These are phyloP conservation scores for Riparia riparia DNA, from an alignment of 2,113 vertebrate genomes.

Conservation along the genomic window DNA sequence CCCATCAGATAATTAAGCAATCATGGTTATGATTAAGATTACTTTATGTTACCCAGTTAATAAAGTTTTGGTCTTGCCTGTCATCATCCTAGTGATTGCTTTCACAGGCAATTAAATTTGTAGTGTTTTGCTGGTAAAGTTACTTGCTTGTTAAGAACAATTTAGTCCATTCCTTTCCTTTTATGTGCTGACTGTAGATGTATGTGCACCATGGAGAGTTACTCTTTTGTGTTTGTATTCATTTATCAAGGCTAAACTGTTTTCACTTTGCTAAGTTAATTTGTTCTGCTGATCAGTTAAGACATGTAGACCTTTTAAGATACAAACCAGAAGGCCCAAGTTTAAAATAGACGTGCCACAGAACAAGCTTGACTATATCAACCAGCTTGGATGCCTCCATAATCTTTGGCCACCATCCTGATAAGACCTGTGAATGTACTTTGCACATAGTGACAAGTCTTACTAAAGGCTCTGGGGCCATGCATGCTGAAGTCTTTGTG, in stretches of 20 bases:
- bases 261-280: slow-evolving; percentile 37
- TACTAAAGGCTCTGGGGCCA: background rate
- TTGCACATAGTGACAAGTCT: background rate
- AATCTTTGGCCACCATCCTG: slow-evolving; percentile 59
- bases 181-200: background rate
- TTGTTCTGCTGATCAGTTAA: slow-evolving; percentile 51
- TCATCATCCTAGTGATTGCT: background rate
- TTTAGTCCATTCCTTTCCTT: background rate
- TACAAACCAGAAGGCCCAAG: slow-evolving; percentile 53
- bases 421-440: slow-evolving; percentile 34
- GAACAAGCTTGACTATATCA: slow-evolving; percentile 40
- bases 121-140: background rate
- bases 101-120: background rate
- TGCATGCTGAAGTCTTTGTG: background rate
- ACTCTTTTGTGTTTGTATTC: background rate
- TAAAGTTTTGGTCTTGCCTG: background rate
- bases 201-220: background rate
- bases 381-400: slow-evolving; percentile 34
- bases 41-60: background rate
- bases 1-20: background rate
- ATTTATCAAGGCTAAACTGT: slow-evolving; percentile 55
- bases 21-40: background rate
- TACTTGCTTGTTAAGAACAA: background rate
- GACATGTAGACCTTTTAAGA: slow-evolving; percentile 31
- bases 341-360: slow-evolving; percentile 57